Evolutionary conservation across 1,140 invertebrate genomes (phyloP).

Genomic region (Charaxes varanes): DNA sequence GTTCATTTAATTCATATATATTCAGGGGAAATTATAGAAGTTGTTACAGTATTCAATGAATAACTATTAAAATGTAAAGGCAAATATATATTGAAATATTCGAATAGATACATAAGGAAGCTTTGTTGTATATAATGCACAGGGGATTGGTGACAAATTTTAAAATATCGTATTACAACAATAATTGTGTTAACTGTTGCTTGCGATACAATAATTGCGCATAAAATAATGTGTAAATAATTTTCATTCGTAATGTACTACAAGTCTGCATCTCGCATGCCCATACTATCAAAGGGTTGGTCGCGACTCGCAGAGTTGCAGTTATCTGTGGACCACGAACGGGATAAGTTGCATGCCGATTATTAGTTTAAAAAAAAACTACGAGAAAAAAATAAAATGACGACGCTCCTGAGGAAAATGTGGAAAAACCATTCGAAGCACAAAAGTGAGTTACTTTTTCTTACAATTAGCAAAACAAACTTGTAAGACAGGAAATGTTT

Average conservation of each 20-base stretch:
- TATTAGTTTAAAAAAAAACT: slow-evolving; percentile 9
- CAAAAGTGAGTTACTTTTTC: slow-evolving; percentile 82
- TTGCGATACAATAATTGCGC: not conserved
- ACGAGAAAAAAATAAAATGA: slow-evolving; percentile 32
- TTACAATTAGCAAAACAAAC: no score
- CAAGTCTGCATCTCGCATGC: slow-evolving; percentile 4
- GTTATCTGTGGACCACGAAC: slow-evolving; percentile 31
- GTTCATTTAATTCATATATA: no score
- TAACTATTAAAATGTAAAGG: no score
- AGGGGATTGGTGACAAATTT: no score
- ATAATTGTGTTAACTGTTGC: no score
- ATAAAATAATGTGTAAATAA: not conserved
- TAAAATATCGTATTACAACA: no score
- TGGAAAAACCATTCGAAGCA: slow-evolving; percentile 81
- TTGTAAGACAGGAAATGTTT: no score
- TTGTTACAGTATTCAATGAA: no score
- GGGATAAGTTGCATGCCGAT: slow-evolving; percentile 36
- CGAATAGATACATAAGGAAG: no score
- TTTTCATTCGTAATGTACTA: not conserved
- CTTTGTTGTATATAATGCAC: no score
- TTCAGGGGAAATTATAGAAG: no score
- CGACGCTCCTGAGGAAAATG: slow-evolving; percentile 78
- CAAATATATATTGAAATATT: not conserved
- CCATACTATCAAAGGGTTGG: slow-evolving; percentile 28
- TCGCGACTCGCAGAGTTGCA: slow-evolving; percentile 25